phyloP scores from a whole-genome alignment of 2,797 vertebrate genomes.

The Xerus rutilus region DNA sequence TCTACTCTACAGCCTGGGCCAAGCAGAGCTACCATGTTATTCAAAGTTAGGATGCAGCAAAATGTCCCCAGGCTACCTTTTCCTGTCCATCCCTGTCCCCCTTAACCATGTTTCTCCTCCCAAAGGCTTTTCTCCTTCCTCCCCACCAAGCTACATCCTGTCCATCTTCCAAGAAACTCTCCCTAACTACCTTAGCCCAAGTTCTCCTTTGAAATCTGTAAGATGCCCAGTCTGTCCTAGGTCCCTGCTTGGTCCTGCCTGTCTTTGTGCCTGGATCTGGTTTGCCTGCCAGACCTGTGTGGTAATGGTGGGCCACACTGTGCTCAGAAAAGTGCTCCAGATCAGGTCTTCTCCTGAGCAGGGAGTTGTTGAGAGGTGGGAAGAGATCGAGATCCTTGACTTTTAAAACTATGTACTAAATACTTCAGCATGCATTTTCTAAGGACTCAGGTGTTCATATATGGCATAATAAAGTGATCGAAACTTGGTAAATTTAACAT shows the following conservation, averaged over 20 bases:
- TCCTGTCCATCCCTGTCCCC: neutral
- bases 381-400: neutral
- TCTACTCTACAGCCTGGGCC: neutral
- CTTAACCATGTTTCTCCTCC: neutral
- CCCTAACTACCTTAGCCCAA: neutral
- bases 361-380: neutral
- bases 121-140: neutral
- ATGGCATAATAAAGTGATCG: neutral
- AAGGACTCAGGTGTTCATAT: slow-evolving; percentile 4
- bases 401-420: neutral
- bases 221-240: neutral
- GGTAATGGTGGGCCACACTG: neutral
- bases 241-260: neutral
- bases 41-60: neutral
- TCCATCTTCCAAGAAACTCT: neutral
- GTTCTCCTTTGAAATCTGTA: neutral
- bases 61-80: neutral
- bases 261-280: neutral
- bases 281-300: neutral
- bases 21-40: neutral
- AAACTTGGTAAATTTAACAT: neutral
- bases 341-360: neutral
- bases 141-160: neutral
- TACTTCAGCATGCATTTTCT: neutral
- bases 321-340: neutral